Conservation (phyloP, 2,888 invertebrate species). For the Muscina levida region DNA sequence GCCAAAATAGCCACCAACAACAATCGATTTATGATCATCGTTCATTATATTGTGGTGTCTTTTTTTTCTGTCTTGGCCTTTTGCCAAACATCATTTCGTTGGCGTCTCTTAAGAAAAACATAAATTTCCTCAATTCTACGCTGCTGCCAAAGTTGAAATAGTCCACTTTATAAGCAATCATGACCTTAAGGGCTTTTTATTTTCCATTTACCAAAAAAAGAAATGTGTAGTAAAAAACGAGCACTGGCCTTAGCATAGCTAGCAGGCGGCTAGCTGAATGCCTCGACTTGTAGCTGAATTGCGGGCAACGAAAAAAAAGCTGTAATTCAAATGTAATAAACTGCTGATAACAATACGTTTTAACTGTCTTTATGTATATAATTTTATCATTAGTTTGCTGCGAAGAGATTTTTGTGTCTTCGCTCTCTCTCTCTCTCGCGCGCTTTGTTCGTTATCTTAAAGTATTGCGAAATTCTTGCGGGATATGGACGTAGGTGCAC, state of each 20-base stretch:
- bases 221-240: background rate
- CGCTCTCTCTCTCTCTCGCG: background rate
- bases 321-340: slow-evolving; percentile 65
- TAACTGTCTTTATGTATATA: slow-evolving; percentile 51
- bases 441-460: background rate
- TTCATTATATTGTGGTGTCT: background rate
- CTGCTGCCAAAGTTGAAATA: slow-evolving; percentile 56
- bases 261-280: background rate
- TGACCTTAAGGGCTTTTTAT: slow-evolving; percentile 61
- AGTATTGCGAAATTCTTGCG: slow-evolving; percentile 34
- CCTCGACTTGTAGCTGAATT: no score
- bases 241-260: background rate
- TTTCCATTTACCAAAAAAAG: slow-evolving; percentile 53
- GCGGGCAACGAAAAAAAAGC: slow-evolving; percentile 34
- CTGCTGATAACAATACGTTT: slow-evolving; percentile 65
- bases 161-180: slow-evolving; percentile 63
- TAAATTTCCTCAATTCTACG: slow-evolving; percentile 50
- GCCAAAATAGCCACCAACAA: background rate
- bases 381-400: slow-evolving; percentile 56
- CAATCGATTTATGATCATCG: slow-evolving; percentile 58
- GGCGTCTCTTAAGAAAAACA: slow-evolving; percentile 24
- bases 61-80: slow-evolving; percentile 24
- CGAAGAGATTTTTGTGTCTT: slow-evolving; percentile 24
- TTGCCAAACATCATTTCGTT: background rate
- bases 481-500: no score